Evolutionary conservation across 2,113 vertebrate species (phyloP), one percentile per base, ranked within the genome.

Genomic region (Crotalus viridis): DNA sequence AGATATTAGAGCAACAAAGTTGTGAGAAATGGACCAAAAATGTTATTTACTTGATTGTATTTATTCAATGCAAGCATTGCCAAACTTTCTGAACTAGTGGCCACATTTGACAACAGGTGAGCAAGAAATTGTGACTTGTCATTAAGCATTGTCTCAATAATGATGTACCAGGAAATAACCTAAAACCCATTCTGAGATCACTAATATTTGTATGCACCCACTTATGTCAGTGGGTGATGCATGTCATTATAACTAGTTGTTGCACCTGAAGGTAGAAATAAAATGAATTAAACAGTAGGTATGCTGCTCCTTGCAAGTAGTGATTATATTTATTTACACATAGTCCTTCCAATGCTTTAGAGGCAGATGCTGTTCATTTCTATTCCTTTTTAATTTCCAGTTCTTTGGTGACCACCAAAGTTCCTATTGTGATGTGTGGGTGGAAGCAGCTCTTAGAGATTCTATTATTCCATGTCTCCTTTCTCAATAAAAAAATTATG

Each of bases 351-450:
- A 43, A 52, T 52, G 2, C 22, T 86, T 54, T 87, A 61, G 39
- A 90, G 28, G 86, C 89, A 64, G 24, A 91, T 89, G 81, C 39
- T 89, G 87, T 91, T 91, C 85, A 19, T 92, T 91, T 59, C 9
- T 89, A 69, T 93, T 2, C 89, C 92, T 74, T n/a, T 94, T 93
- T 92, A 61, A 93, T 95, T 93, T 86, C 13, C 59, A 24, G 92
- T 81, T 91, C 12, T 39, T 48, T 95, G 7, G 51, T 22, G 74
- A 24, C 69, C 1, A 24, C n/a, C 17, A 0, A 90, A 64, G 7
- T 89, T 94, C 94, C 69, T 94, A 0, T 51, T 94, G 64, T 39
- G 48, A 10, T 86, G 57, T 28, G 93, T 4, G 12, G 90, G 64
- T 93, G 90, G 85, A 56, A 95, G 91, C 92, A 92, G 86, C 74